These are phyloP conservation scores for Chymomyza amoena DNA, from an alignment of 2,888 invertebrate species.

Conservation along the genomic window DNA sequence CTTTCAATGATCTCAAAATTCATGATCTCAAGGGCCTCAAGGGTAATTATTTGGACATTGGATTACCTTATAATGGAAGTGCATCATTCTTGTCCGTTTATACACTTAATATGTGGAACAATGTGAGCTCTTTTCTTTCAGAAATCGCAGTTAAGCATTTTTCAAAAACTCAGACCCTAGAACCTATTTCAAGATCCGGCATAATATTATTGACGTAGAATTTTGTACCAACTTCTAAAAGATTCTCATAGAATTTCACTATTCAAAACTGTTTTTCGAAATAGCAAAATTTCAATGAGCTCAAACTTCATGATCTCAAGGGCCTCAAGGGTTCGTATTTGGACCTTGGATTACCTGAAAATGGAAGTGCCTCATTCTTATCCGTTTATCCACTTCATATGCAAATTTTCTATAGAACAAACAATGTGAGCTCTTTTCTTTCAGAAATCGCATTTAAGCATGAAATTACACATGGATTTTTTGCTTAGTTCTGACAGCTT, in stretches of 20 bases:
- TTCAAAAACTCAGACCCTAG: no score
- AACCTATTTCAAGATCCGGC: no score
- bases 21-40: neutral
- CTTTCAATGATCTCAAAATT: neutral
- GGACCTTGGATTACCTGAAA: neutral
- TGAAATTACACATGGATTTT: slow-evolving; percentile 17
- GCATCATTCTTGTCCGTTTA: neutral
- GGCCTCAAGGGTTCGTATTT: no score
- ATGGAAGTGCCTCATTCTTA: neutral
- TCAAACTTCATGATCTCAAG: neutral
- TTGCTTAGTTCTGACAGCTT: slow-evolving; percentile 18
- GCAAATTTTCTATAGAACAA: slow-evolving; percentile 36
- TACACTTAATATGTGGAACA: no score
- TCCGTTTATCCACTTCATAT: slow-evolving; percentile 29
- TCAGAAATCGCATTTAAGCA: slow-evolving; percentile 22
- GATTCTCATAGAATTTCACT: no score
- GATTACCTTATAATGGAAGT: neutral
- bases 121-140: no score
- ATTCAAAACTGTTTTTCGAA: no score
- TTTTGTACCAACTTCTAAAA: no score
- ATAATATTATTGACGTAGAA: no score
- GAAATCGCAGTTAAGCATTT: no score
- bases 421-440: neutral
- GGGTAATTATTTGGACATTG: neutral
- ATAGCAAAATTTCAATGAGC: no score